A percentile compares a stretch with the other conserved stretches of the same genome.
These are phyloP conservation scores for Grammomys surdaster DNA, from an alignment of 2,113 vertebrate genomes.

Conservation along the genomic window DNA sequence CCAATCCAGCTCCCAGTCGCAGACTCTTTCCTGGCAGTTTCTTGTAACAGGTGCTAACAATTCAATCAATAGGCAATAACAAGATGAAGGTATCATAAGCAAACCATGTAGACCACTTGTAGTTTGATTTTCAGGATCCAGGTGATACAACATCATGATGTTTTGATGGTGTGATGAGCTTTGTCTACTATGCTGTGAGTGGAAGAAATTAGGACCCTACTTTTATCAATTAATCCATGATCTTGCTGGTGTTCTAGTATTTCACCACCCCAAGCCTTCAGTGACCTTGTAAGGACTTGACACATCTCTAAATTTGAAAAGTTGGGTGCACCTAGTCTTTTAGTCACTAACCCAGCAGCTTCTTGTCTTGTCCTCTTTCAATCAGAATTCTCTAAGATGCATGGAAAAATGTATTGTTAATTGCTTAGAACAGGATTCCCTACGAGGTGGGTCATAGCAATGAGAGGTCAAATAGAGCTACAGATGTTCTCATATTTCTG, in stretches of 20 bases:
- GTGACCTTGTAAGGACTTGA: neutral
- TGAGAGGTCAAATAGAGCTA: neutral
- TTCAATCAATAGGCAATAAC: neutral
- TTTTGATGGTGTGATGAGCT: neutral
- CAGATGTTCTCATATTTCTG: neutral
- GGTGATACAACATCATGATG: neutral
- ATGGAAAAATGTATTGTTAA: neutral
- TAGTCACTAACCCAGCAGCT: neutral
- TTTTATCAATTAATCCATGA: neutral
- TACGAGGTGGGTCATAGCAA: neutral
- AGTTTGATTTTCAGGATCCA: neutral
- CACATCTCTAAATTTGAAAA: neutral
- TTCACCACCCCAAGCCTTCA: neutral
- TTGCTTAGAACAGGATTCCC: neutral
- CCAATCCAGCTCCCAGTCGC: neutral
- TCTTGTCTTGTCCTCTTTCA: neutral
- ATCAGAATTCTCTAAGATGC: neutral
- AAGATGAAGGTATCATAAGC: neutral
- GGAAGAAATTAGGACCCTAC: neutral
- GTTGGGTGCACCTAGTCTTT: accelerated
- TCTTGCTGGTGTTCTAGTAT: neutral
- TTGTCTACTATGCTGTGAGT: neutral
- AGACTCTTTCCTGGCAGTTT: neutral
- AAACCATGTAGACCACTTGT: neutral
- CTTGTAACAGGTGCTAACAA: neutral